A percentile compares a stretch with the other conserved stretches of the same genome.
Conservation (phyloP, 2,113 vertebrate genomes). For the Cephalopholis sonnerati region DNA sequence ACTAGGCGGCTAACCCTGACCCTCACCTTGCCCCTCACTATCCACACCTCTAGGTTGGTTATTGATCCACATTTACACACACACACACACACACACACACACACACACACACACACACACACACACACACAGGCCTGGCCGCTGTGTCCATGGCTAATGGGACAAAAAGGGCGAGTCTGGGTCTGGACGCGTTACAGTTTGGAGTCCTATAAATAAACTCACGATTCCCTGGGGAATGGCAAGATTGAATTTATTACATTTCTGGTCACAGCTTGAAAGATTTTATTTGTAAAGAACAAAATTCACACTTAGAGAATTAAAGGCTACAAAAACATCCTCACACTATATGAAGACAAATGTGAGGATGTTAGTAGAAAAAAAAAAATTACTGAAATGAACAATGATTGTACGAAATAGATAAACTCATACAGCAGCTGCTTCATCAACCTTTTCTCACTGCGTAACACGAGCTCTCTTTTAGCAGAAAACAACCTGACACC, state of each 20-base stretch:
- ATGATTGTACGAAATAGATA: not conserved
- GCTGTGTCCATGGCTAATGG: conserved; percentile 64
- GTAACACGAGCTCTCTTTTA: not conserved
- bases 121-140: conserved; percentile 31
- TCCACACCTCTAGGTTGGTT: conserved; percentile 71
- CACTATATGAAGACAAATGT: not conserved
- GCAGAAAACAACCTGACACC: not conserved
- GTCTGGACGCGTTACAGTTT: conserved; percentile 63
- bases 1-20: conserved; percentile 63
- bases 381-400: not conserved
- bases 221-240: conserved; percentile 56
- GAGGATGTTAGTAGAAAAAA: not conserved
- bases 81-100: conserved; percentile 15
- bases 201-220: conserved; percentile 66
- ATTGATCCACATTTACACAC: conserved; percentile 65
- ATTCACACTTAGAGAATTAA: conserved; percentile 11
- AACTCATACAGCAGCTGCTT: not conserved
- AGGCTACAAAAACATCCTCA: not conserved
- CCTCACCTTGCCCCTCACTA: conserved; percentile 68
- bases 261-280: conserved; percentile 47
- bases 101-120: conserved; percentile 17
- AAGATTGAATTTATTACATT: conserved; percentile 59
- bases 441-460: conserved; percentile 2
- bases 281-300: conserved; percentile 40
- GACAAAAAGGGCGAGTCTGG: conserved; percentile 60